A percentile compares a stretch with the other conserved stretches of the same genome.
Evolutionary conservation across 2,113 vertebrate species (phyloP).

Genomic region (Scophthalmus maximus): DNA sequence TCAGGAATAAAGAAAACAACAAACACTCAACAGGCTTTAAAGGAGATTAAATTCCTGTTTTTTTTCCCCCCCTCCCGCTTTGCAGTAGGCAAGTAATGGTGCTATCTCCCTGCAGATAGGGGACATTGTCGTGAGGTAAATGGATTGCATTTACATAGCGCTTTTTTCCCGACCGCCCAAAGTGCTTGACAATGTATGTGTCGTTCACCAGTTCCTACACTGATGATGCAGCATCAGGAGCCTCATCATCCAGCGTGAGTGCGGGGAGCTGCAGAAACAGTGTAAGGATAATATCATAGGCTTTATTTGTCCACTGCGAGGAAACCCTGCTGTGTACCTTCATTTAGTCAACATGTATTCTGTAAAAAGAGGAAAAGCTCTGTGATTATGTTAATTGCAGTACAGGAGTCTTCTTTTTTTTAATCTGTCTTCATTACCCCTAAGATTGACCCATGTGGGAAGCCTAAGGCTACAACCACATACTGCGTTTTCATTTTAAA

Average conservation of each 20-base stretch:
- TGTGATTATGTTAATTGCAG: too few species aligned
- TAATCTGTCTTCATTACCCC: too few species aligned
- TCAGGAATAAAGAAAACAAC: slow-evolving; percentile 56
- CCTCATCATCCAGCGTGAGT: slow-evolving; percentile 10
- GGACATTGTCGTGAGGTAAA: slow-evolving; percentile 21
- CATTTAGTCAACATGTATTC: slow-evolving; percentile 14
- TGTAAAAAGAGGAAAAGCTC: background rate
- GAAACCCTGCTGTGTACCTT: slow-evolving; percentile 1
- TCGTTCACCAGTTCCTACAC: background rate
- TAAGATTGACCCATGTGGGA: too few species aligned
- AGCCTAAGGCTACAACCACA: too few species aligned
- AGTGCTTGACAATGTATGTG: background rate
- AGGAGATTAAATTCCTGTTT: slow-evolving; percentile 62
- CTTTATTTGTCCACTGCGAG: background rate
- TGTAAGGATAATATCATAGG: slow-evolving; percentile 7
- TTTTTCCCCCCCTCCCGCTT: background rate
- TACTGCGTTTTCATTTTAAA: too few species aligned
- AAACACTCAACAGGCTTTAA: slow-evolving; percentile 62
- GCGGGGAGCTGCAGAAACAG: slow-evolving; percentile 7
- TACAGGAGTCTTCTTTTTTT: too few species aligned
- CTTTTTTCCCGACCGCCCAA: background rate
- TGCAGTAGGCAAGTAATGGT: slow-evolving; percentile 33
- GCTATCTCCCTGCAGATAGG: slow-evolving; percentile 38
- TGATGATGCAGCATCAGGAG: slow-evolving; percentile 1
- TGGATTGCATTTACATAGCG: background rate